Conservation (phyloP, 2,113 vertebrate genomes). For the Phaetusa simplex region DNA sequence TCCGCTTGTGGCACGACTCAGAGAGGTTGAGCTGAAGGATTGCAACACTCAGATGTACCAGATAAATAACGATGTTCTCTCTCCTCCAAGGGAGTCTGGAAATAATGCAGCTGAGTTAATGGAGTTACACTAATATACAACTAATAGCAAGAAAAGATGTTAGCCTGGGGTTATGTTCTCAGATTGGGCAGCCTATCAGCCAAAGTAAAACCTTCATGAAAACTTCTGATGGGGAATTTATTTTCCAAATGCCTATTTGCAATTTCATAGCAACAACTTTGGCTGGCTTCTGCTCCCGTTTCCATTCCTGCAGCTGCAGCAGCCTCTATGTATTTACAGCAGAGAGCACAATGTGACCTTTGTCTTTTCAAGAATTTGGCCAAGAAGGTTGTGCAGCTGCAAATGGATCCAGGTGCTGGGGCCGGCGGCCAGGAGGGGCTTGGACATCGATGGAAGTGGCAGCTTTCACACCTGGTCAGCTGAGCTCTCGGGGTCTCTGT, state of each 20-base stretch:
- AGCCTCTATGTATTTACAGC: background rate
- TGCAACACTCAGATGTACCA: background rate
- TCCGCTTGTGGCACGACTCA: background rate
- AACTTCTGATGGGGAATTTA: background rate
- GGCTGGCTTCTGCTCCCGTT: background rate
- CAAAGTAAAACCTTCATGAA: background rate
- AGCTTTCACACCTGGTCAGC: background rate
- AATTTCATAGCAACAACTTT: background rate
- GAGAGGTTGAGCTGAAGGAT: background rate
- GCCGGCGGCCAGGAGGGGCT: background rate
- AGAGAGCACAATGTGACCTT: slow-evolving; percentile 27
- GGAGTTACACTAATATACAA: background rate
- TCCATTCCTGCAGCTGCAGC: slow-evolving; percentile 9
- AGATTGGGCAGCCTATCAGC: background rate
- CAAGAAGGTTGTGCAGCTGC: slow-evolving; percentile 14
- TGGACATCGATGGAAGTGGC: background rate
- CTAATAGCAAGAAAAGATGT: background rate
- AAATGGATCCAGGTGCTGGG: slow-evolving; percentile 2
- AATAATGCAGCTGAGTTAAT: background rate
- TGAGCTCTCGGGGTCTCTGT: background rate
- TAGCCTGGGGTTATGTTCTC: background rate
- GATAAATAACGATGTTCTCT: background rate
- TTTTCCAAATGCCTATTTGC: slow-evolving; percentile 2
- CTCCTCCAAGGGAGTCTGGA: background rate
- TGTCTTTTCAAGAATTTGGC: slow-evolving; percentile 24